Evolutionary conservation across 1,140 invertebrate genomes (phyloP).

Genomic region (Leptestheria dahalacensis): DNA sequence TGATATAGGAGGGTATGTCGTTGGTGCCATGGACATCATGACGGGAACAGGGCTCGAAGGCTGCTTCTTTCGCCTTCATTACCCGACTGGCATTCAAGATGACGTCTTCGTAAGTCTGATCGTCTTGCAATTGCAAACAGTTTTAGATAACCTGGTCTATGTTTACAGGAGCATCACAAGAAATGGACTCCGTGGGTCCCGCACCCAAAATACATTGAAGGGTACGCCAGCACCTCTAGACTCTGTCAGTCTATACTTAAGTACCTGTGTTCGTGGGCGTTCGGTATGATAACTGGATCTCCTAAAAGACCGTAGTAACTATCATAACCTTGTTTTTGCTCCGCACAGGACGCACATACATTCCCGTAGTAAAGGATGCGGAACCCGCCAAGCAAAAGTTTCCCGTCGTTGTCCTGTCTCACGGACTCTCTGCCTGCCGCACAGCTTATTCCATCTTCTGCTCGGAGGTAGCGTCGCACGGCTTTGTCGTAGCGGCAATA

Average conservation of each 20-base stretch:
- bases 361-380: constrained; percentile 40
- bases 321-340: constrained; percentile 7
- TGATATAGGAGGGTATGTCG: not conserved
- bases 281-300: constrained; percentile 26
- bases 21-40: not conserved
- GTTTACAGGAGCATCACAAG: constrained; percentile 28
- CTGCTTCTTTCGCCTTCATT: not conserved
- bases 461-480: constrained; percentile 44
- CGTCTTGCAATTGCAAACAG: not conserved
- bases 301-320: constrained; percentile 7
- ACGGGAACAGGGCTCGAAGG: not conserved
- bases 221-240: constrained; percentile 35
- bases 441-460: constrained; percentile 43
- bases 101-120: not conserved
- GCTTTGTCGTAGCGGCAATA: constrained; percentile 45
- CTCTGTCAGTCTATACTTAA: constrained; percentile 33
- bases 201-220: constrained; percentile 36
- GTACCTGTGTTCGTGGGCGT: constrained; percentile 32
- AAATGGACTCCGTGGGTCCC: constrained; percentile 42
- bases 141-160: not conserved
- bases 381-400: constrained; percentile 29
- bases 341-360: constrained; percentile 30
- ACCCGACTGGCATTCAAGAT: not conserved
- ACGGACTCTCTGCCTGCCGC: constrained; percentile 45
- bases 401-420: constrained; percentile 47